Percentiles rank a stretch among this genome's conserved stretches.
Evolutionary conservation across 2,888 invertebrate species (phyloP).

Genomic region (Oscheius sp.): DNA sequence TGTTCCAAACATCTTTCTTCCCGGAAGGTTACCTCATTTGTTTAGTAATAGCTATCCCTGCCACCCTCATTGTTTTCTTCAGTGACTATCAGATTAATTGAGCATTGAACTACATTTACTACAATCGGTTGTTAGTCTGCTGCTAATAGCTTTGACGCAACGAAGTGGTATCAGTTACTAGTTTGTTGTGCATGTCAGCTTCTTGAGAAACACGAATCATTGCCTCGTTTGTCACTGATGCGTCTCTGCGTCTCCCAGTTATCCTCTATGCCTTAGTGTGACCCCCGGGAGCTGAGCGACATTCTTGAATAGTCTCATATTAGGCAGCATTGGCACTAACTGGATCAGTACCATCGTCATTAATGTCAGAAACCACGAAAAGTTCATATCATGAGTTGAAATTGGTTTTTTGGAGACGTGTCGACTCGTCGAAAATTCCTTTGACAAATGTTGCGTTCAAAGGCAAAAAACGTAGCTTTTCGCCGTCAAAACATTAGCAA

Average conservation of each 20-base stretch:
- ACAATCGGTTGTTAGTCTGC: too few species aligned
- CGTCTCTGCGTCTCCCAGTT: slow-evolving; percentile 25
- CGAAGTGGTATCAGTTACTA: background rate
- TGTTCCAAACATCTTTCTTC: slow-evolving; percentile 7
- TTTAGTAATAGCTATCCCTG: background rate
- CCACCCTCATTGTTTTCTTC: background rate
- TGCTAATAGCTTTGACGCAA: background rate
- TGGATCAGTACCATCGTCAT: slow-evolving; percentile 15
- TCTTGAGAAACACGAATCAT: slow-evolving; percentile 30
- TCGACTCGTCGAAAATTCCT: too few species aligned
- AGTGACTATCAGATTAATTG: slow-evolving; percentile 1
- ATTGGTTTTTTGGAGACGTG: too few species aligned
- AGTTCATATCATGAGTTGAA: too few species aligned
- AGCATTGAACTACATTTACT: background rate
- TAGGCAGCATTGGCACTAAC: slow-evolving; percentile 21
- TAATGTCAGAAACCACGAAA: too few species aligned
- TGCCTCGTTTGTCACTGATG: slow-evolving; percentile 32
- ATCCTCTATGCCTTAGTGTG: slow-evolving; percentile 10
- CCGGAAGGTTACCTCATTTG: background rate
- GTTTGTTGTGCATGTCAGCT: slow-evolving; percentile 24
- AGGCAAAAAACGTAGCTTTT: too few species aligned
- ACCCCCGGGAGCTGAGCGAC: slow-evolving; percentile 26
- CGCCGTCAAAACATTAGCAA: too few species aligned
- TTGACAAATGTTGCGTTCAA: too few species aligned
- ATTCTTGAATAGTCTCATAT: slow-evolving; percentile 28